phyloP scores from a whole-genome alignment of 2,113 vertebrate genomes.

The Myxocyprinus asiaticus region DNA sequence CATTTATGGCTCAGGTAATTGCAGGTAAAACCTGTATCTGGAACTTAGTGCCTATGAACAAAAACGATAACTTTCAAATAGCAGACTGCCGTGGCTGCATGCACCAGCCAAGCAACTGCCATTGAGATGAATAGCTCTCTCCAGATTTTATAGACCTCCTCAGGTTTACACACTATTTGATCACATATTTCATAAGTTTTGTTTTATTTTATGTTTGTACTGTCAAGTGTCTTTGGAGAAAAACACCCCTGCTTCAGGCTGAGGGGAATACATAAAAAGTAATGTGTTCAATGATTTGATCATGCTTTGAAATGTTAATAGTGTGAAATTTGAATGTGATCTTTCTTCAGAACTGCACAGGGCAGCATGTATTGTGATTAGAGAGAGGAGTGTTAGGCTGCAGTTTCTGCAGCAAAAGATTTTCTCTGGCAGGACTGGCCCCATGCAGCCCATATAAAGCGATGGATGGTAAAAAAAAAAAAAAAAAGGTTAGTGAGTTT shows the following conservation, averaged over 20 bases:
- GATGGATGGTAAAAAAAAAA: conserved; percentile 40
- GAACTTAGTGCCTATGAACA: no score
- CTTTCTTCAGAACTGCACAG: conserved; percentile 60
- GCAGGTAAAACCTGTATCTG: no score
- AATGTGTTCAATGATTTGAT: conserved; percentile 60
- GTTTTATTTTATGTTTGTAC: background rate
- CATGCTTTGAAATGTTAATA: conserved; percentile 68
- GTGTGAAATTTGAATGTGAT: conserved; percentile 61
- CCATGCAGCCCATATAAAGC: conserved; percentile 56
- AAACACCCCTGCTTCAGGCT: conserved; percentile 2
- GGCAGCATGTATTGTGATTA: conserved; percentile 71
- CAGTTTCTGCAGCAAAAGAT: conserved; percentile 50
- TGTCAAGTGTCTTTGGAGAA: background rate
- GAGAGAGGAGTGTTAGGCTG: conserved; percentile 62
- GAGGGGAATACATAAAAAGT: conserved; percentile 22
- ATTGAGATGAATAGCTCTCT: no score
- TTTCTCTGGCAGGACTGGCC: conserved; percentile 63
- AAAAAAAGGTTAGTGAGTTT: conserved; percentile 62
- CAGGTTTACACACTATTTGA: background rate
- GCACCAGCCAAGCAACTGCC: no score
- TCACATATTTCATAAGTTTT: background rate
- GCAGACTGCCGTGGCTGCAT: no score
- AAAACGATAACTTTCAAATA: no score
- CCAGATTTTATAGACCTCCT: no score
- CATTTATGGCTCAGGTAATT: no score